Base-by-base conservation (phyloP, 2,797 vertebrate species). In the Rhodeus uyekii region DNA sequence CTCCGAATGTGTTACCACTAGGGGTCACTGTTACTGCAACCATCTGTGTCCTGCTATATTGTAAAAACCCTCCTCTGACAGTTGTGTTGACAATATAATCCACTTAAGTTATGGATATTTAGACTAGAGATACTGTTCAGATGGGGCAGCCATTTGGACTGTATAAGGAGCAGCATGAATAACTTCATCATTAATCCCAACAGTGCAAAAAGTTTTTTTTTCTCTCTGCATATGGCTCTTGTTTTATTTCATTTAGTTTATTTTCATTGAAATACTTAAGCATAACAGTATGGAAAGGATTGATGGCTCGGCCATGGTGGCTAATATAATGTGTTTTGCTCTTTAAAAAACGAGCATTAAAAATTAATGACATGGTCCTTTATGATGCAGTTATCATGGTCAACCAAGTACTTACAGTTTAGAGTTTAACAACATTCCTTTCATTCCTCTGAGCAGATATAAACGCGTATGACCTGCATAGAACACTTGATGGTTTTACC, bases 1-100 rank as follows among this genome's bases (percentile, higher is more conserved):
- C 48, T 34, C 5, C 2, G 18, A 50, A 34, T 34, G 32, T 38
- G 68, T 71, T 39, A 63, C 87, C 86, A 83, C 76, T 71, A 79
- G 83, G 85, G 77, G 86, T 60, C 87, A 85, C 81, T 75, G 82
- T 83, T 87, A 46, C 68, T 77, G 50, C 76, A 85, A 44, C 53
- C 67, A 83, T 72, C 48, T 2, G 19, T 42, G n/a, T 38, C 22
- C 76, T 10, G 48, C 77, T 67, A 39, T 34, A 60, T 19, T 42
- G n/a, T 61, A 81, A 55, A 86, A 85, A 78, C 80, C 68, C 74
- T 80, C 39, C 58, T 78, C 67, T 81, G 79, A 76, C 81, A 82
- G 69, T 82, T 85, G 77, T 86, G 87, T 85, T 85, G 85, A 86
- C 83, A 87, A 87, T 81, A 86, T 86, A 87, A 87, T 86, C 81